phyloP scores from a whole-genome alignment of 2,888 invertebrate species.

The Eristalis pertinax region DNA sequence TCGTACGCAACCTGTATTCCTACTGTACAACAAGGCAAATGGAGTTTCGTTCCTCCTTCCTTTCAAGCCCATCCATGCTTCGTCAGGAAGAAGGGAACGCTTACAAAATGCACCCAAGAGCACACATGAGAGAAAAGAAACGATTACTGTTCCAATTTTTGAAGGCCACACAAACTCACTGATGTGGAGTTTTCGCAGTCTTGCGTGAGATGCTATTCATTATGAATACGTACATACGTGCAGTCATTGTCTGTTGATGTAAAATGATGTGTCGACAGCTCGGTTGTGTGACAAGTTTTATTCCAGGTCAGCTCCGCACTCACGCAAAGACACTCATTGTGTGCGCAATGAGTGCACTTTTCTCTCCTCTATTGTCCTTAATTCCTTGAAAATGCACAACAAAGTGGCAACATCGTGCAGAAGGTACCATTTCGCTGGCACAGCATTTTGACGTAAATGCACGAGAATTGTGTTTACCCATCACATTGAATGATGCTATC shows the following conservation, averaged over 20 bases:
- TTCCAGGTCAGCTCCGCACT: constrained; percentile 44
- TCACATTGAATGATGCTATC: constrained; percentile 33
- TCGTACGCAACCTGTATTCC: too few species aligned
- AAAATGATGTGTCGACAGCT: constrained; percentile 8
- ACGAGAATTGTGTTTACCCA: constrained; percentile 33
- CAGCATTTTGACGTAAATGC: background rate
- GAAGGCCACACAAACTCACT: background rate
- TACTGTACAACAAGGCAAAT: too few species aligned
- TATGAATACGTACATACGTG: constrained; percentile 16
- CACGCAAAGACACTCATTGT: constrained; percentile 26
- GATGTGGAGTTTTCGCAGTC: background rate
- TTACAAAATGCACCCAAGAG: too few species aligned
- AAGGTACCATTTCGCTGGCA: background rate
- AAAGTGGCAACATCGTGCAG: constrained; percentile 44
- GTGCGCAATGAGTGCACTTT: background rate
- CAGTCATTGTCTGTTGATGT: constrained; percentile 28
- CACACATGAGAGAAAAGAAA: too few species aligned
- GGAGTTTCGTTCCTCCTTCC: too few species aligned
- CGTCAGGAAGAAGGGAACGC: too few species aligned
- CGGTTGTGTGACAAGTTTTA: constrained; percentile 34
- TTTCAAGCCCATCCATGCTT: too few species aligned
- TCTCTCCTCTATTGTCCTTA: constrained; percentile 6
- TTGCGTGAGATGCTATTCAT: constrained; percentile 3
- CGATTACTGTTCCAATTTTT: too few species aligned
- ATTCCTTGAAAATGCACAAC: constrained; percentile 48